Percentiles rank a stretch among this genome's conserved stretches.
These are phyloP conservation scores for Hemicordylus capensis DNA, from an alignment of 2,113 vertebrate genomes.

Conservation along the genomic window DNA sequence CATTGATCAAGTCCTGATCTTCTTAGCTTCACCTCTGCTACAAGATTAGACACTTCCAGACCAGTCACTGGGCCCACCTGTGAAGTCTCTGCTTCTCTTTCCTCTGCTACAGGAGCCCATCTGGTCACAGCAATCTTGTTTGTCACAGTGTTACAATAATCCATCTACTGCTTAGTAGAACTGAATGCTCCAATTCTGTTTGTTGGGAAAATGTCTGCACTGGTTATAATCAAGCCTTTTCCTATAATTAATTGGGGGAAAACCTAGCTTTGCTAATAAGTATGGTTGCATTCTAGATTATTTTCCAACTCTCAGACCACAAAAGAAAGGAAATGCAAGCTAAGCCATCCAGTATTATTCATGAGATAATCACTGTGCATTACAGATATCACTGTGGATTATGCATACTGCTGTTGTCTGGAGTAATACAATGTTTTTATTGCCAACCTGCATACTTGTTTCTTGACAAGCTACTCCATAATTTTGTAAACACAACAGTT, in stretches of 20 bases:
- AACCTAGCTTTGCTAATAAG: neutral
- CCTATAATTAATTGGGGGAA: neutral
- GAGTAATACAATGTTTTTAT: neutral
- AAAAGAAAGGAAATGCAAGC: neutral
- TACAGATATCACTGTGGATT: neutral
- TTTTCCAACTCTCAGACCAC: neutral
- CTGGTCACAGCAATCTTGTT: neutral
- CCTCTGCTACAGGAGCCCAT: neutral
- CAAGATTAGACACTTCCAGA: neutral
- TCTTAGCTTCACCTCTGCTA: too few relatives aligned
- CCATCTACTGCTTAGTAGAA: neutral
- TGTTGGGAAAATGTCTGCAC: neutral
- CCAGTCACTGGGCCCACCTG: neutral
- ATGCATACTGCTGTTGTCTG: neutral
- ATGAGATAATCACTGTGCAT: neutral
- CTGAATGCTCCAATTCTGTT: neutral
- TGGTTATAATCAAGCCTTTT: neutral
- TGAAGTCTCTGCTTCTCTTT: neutral
- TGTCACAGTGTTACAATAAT: neutral
- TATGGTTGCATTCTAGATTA: neutral
- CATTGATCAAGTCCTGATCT: neutral
- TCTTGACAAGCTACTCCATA: neutral
- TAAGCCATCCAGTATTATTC: neutral
- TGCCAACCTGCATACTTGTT: neutral
- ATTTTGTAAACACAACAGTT: neutral